Percentiles rank a stretch among this genome's conserved stretches.
phyloP scores from a whole-genome alignment of 2,797 vertebrate genomes.

The Scomberomorus guttatus region DNA sequence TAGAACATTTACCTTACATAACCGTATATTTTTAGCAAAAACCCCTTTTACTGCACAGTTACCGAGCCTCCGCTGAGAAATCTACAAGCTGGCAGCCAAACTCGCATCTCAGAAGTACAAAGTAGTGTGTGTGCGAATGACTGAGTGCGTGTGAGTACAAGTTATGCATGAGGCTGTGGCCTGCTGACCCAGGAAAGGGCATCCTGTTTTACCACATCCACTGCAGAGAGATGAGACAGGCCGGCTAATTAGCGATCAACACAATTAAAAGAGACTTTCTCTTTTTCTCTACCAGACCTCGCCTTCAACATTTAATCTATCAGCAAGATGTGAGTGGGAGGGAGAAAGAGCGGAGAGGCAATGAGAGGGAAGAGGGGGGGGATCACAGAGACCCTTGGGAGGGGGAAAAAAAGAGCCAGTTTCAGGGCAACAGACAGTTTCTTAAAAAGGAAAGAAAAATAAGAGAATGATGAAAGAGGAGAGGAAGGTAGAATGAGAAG shows the following conservation, averaged over 20 bases:
- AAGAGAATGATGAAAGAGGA: constrained; percentile 71
- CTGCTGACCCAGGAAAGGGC: constrained; percentile 60
- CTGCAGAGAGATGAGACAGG: constrained; percentile 51
- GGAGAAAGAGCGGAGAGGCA: constrained; percentile 48
- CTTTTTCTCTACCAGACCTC: constrained; percentile 52
- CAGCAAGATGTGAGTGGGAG: constrained; percentile 67
- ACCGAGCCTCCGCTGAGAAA: constrained; percentile 37
- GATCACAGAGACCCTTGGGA: constrained; percentile 51
- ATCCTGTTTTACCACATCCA: constrained; percentile 56
- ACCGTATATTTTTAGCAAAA: constrained; percentile 51
- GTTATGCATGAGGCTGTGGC: constrained; percentile 40
- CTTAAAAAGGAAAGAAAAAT: constrained; percentile 72
- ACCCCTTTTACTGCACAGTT: constrained; percentile 20
- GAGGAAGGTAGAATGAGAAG: constrained; percentile 43
- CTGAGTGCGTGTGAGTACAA: constrained; percentile 12
- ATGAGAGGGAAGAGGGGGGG: constrained; percentile 39
- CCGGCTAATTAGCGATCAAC: constrained; percentile 70
- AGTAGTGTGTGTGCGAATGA: constrained; percentile 6
- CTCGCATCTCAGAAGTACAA: constrained; percentile 25
- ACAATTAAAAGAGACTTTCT: constrained; percentile 72
- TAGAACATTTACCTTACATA: constrained; percentile 37
- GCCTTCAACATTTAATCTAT: constrained; percentile 70
- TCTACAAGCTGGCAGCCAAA: constrained; percentile 38
- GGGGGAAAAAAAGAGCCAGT: constrained; percentile 62
- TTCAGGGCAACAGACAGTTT: constrained; percentile 74